These are phyloP conservation scores for Epistrophe eligans DNA, from an alignment of 2,888 invertebrate species.

Conservation along the genomic window DNA sequence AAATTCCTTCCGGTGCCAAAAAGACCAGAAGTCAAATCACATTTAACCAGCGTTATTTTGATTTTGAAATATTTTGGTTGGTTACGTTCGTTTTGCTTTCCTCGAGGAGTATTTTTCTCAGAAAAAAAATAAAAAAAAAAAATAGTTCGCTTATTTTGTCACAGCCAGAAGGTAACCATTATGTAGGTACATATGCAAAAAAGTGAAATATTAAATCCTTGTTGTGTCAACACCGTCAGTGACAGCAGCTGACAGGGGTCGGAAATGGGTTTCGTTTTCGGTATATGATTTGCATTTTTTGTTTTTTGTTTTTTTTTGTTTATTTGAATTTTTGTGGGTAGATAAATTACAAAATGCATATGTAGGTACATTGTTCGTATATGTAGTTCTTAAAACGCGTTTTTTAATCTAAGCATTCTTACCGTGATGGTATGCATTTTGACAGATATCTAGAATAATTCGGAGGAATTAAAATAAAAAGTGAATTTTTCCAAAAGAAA, in stretches of 20 bases:
- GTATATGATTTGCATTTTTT: slow-evolving; percentile 29
- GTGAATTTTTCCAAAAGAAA: no score
- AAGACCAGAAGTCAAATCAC: slow-evolving; percentile 1
- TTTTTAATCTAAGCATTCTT: no score
- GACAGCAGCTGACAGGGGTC: slow-evolving; percentile 59
- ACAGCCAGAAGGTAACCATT: slow-evolving; percentile 42
- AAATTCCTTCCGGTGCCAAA: neutral
- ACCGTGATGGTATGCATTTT: no score
- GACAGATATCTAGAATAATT: neutral
- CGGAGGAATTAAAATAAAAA: no score
- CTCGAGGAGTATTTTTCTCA: slow-evolving; percentile 25
- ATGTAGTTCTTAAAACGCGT: no score
- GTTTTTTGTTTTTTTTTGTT: neutral
- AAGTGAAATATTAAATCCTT: slow-evolving; percentile 51
- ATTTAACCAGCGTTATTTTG: neutral
- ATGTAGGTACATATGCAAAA: neutral
- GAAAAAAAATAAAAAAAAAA: no score
- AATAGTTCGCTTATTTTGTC: slow-evolving; percentile 34
- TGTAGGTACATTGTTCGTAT: no score
- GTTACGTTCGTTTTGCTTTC: neutral
- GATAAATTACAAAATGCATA: no score
- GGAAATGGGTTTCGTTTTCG: slow-evolving; percentile 61
- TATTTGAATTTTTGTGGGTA: neutral
- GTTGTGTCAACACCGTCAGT: slow-evolving; percentile 51
- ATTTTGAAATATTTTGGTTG: slow-evolving; percentile 9